Conservation (phyloP, 2,113 vertebrate species). For the Oxyruncus cristatus region DNA sequence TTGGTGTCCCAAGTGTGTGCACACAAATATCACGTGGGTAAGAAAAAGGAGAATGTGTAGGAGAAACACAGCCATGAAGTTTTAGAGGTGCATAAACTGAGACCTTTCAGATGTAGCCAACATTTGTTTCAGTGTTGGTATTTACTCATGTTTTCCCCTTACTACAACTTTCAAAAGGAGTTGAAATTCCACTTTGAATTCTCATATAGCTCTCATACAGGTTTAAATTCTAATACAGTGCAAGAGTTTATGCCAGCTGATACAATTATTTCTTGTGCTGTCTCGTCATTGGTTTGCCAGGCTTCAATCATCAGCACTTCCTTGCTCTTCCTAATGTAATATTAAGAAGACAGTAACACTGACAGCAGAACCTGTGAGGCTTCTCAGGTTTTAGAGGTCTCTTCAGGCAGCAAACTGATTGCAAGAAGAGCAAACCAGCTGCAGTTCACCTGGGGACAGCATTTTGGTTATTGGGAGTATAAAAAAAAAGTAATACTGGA, state of each 20-base stretch:
- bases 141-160: not conserved
- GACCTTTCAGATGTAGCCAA: not conserved
- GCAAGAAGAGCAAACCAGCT: not conserved
- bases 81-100: not conserved
- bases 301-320: not conserved
- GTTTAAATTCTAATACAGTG: not conserved
- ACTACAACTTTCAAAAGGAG: not conserved
- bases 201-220: not conserved
- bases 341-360: not conserved
- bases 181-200: too few relatives aligned
- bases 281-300: not conserved
- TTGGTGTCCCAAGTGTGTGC: not conserved
- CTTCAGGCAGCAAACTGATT: not conserved
- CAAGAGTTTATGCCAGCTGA: not conserved
- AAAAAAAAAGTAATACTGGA: not conserved
- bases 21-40: not conserved
- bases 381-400: not conserved
- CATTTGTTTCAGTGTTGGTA: not conserved
- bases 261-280: not conserved
- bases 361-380: not conserved
- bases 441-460: not conserved
- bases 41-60: not conserved
- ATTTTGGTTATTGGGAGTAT: not conserved
- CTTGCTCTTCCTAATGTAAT: not conserved
- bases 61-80: not conserved